These are phyloP conservation scores for Drosophila putrida DNA, from an alignment of 2,888 invertebrate species.

Conservation along the genomic window DNA sequence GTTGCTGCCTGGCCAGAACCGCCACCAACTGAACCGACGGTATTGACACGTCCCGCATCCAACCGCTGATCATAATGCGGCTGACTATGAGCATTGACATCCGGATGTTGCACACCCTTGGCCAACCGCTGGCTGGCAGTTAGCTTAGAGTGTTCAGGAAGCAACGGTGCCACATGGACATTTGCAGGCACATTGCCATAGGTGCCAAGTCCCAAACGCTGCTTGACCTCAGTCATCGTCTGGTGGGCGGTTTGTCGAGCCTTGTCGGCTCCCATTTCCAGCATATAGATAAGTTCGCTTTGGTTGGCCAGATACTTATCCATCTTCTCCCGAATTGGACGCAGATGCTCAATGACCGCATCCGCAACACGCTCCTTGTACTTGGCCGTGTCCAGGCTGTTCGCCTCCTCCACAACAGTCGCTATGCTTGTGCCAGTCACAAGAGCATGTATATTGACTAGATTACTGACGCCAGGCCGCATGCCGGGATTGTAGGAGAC, in stretches of 20 bases:
- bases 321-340: slow-evolving; percentile 89
- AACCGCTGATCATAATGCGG: slow-evolving; percentile 36
- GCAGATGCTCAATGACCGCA: slow-evolving; percentile 89
- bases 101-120: slow-evolving; percentile 37
- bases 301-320: slow-evolving; percentile 87
- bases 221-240: slow-evolving; percentile 89
- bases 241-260: slow-evolving; percentile 88
- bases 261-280: slow-evolving; percentile 88
- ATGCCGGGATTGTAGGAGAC: slow-evolving; percentile 92
- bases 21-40: slow-evolving; percentile 5
- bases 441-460: slow-evolving; percentile 93
- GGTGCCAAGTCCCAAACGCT: slow-evolving; percentile 87
- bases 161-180: slow-evolving; percentile 50
- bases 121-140: slow-evolving; percentile 60
- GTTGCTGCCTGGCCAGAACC: slow-evolving; percentile 42
- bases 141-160: slow-evolving; percentile 46
- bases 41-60: slow-evolving; percentile 23
- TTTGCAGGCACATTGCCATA: slow-evolving; percentile 31
- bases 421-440: slow-evolving; percentile 89
- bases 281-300: slow-evolving; percentile 88
- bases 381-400: slow-evolving; percentile 90
- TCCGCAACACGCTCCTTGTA: slow-evolving; percentile 92
- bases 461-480: slow-evolving; percentile 95
- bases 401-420: slow-evolving; percentile 89
- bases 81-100: slow-evolving; percentile 38